Percentiles rank a stretch among this genome's conserved stretches.
These are phyloP conservation scores for Calidris pygmaea DNA, from an alignment of 2,113 vertebrate species.

Conservation along the genomic window DNA sequence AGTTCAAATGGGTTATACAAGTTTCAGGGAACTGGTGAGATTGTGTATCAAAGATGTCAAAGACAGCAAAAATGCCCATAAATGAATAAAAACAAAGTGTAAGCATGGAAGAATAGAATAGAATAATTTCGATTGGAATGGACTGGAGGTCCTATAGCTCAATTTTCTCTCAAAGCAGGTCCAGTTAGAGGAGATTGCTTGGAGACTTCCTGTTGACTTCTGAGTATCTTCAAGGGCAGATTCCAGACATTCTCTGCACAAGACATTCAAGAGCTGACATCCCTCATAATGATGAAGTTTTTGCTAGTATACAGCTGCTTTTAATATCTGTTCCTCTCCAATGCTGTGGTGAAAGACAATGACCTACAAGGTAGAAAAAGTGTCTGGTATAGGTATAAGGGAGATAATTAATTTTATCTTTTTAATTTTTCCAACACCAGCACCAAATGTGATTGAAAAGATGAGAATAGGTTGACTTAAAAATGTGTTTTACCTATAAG, in stretches of 20 bases:
- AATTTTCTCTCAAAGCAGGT: background rate
- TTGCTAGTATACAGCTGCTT: background rate
- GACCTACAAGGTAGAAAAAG: background rate
- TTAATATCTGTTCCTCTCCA: background rate
- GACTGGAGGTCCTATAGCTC: background rate
- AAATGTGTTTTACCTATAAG: background rate
- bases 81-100: background rate
- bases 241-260: background rate
- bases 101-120: accelerated
- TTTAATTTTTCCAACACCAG: background rate
- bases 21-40: background rate
- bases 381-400: background rate
- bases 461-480: background rate
- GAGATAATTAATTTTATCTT: background rate
- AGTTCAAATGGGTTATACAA: background rate
- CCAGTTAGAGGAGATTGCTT: background rate
- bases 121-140: background rate
- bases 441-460: background rate
- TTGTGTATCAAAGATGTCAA: background rate
- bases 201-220: background rate
- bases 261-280: background rate
- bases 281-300: background rate
- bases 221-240: background rate
- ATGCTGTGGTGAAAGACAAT: background rate
- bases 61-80: background rate